Percentiles rank a stretch among this genome's conserved stretches.
phyloP scores from a whole-genome alignment of 2,888 invertebrate species.

The Erebia epiphron region DNA sequence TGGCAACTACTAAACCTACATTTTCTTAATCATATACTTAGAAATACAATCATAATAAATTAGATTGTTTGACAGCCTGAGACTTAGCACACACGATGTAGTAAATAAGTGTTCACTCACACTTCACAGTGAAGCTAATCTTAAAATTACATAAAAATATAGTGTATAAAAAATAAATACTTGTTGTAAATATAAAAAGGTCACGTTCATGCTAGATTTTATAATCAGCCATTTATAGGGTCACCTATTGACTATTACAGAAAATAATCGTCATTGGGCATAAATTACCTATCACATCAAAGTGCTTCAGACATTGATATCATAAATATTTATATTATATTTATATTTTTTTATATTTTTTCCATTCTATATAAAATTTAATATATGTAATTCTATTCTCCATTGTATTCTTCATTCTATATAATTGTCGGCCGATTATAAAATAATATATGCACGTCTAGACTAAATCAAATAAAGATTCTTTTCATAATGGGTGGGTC shows the following conservation, averaged over 20 bases:
- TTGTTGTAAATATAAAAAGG: slow-evolving; percentile 24
- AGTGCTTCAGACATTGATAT: too few relatives aligned
- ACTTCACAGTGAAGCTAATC: slow-evolving; percentile 29
- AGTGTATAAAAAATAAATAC: slow-evolving; percentile 38
- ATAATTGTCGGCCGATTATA: slow-evolving; percentile 5
- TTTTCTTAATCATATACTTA: slow-evolving; percentile 7
- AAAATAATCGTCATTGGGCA: not conserved
- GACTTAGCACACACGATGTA: slow-evolving; percentile 39
- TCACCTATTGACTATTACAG: not conserved
- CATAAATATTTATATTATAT: too few relatives aligned
- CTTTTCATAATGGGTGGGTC: slow-evolving; percentile 38
- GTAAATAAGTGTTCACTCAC: slow-evolving; percentile 30
- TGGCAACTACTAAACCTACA: not conserved
- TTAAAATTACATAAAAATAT: slow-evolving; percentile 36
- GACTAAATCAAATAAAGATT: slow-evolving; percentile 31
- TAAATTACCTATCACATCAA: too few relatives aligned
- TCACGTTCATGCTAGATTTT: not conserved
- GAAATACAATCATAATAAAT: slow-evolving; percentile 28
- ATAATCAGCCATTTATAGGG: not conserved
- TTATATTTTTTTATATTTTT: too few relatives aligned
- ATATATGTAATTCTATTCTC: too few relatives aligned
- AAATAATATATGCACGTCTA: slow-evolving; percentile 6
- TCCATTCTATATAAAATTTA: too few relatives aligned
- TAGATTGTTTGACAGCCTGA: slow-evolving; percentile 34
- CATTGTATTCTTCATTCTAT: too few relatives aligned